phyloP scores from a whole-genome alignment of 2,888 invertebrate genomes.

The Lamellibrachia columna region DNA sequence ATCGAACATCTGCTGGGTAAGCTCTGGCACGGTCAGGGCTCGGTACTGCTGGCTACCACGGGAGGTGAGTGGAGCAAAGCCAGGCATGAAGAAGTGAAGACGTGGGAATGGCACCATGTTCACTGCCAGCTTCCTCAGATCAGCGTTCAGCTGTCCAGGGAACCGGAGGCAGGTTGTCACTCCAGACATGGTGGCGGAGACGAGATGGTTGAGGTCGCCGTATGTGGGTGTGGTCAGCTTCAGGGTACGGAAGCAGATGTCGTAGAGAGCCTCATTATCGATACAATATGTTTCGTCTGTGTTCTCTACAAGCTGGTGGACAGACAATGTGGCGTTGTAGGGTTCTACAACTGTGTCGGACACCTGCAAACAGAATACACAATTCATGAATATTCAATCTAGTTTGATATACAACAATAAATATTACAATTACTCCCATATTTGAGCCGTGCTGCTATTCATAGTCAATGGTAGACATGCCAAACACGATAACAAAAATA shows the following conservation, averaged over 20 bases:
- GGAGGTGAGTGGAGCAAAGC: conserved; percentile 87
- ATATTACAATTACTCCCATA: background rate
- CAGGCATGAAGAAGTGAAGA: conserved; percentile 89
- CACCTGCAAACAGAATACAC: conserved; percentile 67
- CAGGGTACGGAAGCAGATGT: conserved; percentile 71
- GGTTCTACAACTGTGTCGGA: conserved; percentile 79
- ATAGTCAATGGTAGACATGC: background rate
- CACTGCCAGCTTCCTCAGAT: conserved; percentile 73
- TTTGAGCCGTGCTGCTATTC: background rate
- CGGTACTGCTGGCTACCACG: conserved; percentile 77
- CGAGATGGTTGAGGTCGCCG: conserved; percentile 64
- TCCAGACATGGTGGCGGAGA: conserved; percentile 69
- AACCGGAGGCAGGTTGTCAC: conserved; percentile 68
- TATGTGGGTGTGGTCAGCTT: conserved; percentile 67
- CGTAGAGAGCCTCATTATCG: conserved; percentile 70
- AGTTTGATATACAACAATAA: background rate
- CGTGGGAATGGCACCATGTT: conserved; percentile 90
- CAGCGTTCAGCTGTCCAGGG: conserved; percentile 75
- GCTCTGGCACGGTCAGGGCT: conserved; percentile 54
- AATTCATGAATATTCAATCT: background rate
- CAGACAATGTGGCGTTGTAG: conserved; percentile 86
- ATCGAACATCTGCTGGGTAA: conserved; percentile 79
- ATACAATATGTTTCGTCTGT: conserved; percentile 70
- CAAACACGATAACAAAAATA: background rate
- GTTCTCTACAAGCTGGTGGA: conserved; percentile 69